Percentiles rank a stretch among this genome's conserved stretches.
Evolutionary conservation across 2,888 invertebrate genomes (phyloP).

Genomic region (Muschampia plurimacula): DNA sequence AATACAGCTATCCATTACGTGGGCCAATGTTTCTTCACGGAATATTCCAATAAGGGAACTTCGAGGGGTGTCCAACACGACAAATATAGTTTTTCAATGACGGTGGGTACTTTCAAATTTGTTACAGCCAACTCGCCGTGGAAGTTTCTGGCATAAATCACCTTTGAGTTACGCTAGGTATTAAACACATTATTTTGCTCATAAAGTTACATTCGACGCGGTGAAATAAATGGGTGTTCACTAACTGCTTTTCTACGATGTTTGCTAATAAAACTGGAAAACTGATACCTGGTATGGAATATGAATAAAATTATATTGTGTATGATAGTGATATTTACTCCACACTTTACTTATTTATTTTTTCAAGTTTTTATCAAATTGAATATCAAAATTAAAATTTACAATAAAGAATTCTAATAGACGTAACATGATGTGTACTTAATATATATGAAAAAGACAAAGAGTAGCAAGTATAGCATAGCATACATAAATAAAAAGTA

Average conservation of each 20-base stretch:
- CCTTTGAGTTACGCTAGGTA: conserved; percentile 44
- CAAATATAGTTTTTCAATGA: conserved; percentile 83
- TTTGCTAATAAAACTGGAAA: not conserved
- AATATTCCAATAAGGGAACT: conserved; percentile 81
- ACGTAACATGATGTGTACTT: too few species aligned
- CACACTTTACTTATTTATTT: too few species aligned
- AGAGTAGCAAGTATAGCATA: too few species aligned
- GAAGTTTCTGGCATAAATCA: conserved; percentile 64
- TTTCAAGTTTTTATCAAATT: too few species aligned
- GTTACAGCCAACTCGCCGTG: conserved; percentile 58
- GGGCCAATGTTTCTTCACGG: conserved; percentile 73
- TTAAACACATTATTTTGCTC: conserved; percentile 37
- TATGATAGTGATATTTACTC: too few species aligned
- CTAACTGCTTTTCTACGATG: conserved; percentile 22
- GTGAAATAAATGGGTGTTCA: conserved; percentile 33
- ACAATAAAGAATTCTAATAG: too few species aligned
- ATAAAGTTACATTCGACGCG: conserved; percentile 35
- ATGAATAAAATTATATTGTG: too few species aligned
- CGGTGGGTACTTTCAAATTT: conserved; percentile 66
- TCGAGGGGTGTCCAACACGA: conserved; percentile 63
- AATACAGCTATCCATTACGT: conserved; percentile 82
- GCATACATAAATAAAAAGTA: too few species aligned
- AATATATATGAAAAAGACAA: too few species aligned
- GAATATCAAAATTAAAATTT: too few species aligned
- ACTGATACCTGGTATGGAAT: too few species aligned